Evolutionary conservation across 30 jellyfish, hydroid and myxozoan species (phyloP).

Genomic region (Chironex yamaguchii): DNA sequence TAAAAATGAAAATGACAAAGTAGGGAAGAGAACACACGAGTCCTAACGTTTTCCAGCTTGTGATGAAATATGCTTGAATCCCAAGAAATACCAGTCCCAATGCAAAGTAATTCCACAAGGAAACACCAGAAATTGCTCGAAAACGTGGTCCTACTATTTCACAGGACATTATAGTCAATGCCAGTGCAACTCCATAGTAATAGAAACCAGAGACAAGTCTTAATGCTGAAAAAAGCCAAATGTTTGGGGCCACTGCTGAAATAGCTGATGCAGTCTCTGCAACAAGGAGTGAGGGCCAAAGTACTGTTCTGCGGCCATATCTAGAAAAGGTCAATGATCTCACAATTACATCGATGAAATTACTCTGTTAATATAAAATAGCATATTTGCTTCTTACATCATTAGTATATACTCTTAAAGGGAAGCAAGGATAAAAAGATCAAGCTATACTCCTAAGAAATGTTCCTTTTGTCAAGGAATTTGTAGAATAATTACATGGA

Average conservation of each 20-base stretch:
- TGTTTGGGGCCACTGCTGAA: conserved; percentile 62
- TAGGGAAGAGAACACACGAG: conserved; percentile 72
- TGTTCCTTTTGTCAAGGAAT: too few species aligned
- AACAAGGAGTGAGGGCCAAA: conserved; percentile 63
- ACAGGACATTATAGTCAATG: conserved; percentile 59
- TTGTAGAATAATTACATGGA: too few species aligned
- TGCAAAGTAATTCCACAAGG: conserved; percentile 70
- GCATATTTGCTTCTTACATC: too few species aligned
- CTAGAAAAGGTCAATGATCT: too few species aligned
- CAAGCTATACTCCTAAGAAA: too few species aligned
- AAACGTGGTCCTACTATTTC: conserved; percentile 51
- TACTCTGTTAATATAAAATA: too few species aligned
- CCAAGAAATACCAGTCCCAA: conserved; percentile 64
- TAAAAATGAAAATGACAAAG: conserved; percentile 13
- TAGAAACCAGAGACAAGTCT: conserved; percentile 68
- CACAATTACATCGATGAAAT: too few species aligned
- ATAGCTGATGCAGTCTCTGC: conserved; percentile 54
- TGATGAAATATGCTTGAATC: conserved; percentile 63
- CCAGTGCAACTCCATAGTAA: conserved; percentile 62
- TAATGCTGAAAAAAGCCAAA: conserved; percentile 67
- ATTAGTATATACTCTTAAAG: too few species aligned
- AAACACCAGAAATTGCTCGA: conserved; percentile 20
- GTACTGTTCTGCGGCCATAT: conserved; percentile 72
- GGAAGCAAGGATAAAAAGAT: too few species aligned
- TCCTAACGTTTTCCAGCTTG: conserved; percentile 67